Conservation (phyloP, 2,888 invertebrate species). For the Sinopyrophorus schimmeli region DNA sequence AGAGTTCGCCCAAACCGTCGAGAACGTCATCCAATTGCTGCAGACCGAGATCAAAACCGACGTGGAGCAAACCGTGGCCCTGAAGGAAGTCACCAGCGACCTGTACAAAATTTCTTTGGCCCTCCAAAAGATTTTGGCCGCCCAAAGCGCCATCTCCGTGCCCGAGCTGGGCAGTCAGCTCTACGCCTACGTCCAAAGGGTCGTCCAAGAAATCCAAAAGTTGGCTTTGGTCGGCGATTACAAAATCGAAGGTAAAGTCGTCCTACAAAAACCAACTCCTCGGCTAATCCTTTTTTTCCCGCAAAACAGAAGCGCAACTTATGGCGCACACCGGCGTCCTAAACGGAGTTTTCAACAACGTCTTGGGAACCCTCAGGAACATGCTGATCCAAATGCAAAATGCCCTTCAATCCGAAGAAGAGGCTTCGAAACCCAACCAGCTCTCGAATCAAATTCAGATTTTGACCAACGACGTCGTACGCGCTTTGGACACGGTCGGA, state of each 20-base stretch:
- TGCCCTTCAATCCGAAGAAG: slow-evolving; percentile 7
- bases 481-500: slow-evolving; percentile 8
- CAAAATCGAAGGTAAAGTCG: slow-evolving; percentile 3
- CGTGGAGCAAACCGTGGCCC: slow-evolving; percentile 1
- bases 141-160: slow-evolving; percentile 1
- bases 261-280: not conserved
- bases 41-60: slow-evolving; percentile 12
- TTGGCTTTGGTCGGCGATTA: slow-evolving; percentile 3
- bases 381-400: slow-evolving; percentile 19
- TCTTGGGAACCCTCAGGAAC: slow-evolving; percentile 17
- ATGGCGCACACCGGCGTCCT: slow-evolving; percentile 9
- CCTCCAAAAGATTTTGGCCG: slow-evolving; percentile 7
- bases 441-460: slow-evolving; percentile 15
- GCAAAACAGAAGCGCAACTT: slow-evolving; percentile 1
- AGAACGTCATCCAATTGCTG: slow-evolving; percentile 17
- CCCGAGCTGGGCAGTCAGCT: slow-evolving; percentile 6
- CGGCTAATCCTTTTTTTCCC: not conserved
- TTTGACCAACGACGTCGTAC: slow-evolving; percentile 12
- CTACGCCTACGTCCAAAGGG: not conserved
- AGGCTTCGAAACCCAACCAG: slow-evolving; percentile 6
- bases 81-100: slow-evolving; percentile 6
- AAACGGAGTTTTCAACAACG: slow-evolving; percentile 13
- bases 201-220: slow-evolving; percentile 6
- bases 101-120: slow-evolving; percentile 6
- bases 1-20: slow-evolving; percentile 18